Evolutionary conservation across 2,888 invertebrate species (phyloP).

Genomic region (Scaptomyza reducta): DNA sequence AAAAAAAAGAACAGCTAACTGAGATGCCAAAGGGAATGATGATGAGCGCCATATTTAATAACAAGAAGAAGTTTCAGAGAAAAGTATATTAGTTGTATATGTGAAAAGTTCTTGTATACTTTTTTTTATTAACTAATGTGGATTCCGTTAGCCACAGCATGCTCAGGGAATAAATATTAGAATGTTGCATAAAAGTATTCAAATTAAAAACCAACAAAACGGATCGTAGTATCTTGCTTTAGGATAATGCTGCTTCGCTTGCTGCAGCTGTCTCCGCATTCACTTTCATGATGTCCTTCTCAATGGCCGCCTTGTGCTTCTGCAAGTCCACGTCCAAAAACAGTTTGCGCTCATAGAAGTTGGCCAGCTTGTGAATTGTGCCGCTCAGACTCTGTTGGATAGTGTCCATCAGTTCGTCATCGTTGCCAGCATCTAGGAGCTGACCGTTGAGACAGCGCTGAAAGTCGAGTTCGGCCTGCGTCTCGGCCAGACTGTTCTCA

Average conservation of each 20-base stretch:
- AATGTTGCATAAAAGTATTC: not conserved
- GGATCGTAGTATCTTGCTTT: not conserved
- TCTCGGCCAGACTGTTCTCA: conserved; percentile 61
- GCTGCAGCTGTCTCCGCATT: conserved; percentile 47
- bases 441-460: conserved; percentile 45
- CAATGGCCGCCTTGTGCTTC: conserved; percentile 53
- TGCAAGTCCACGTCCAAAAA: conserved; percentile 53
- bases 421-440: not conserved
- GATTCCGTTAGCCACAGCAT: not conserved
- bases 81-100: no score
- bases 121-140: not conserved
- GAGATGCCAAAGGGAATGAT: conserved; percentile 5
- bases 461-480: conserved; percentile 60
- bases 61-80: not conserved
- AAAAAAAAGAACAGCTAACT: conserved; percentile 5
- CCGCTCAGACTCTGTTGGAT: conserved; percentile 39
- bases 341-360: conserved; percentile 45
- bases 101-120: not conserved
- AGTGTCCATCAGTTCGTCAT: conserved; percentile 41
- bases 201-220: not conserved
- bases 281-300: conserved; percentile 50
- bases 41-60: conserved; percentile 33
- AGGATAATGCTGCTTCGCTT: conserved; percentile 10
- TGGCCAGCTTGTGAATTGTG: conserved; percentile 46
- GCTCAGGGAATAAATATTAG: not conserved